phyloP scores from a whole-genome alignment of 2,797 vertebrate species.

The Chelon auratus region DNA sequence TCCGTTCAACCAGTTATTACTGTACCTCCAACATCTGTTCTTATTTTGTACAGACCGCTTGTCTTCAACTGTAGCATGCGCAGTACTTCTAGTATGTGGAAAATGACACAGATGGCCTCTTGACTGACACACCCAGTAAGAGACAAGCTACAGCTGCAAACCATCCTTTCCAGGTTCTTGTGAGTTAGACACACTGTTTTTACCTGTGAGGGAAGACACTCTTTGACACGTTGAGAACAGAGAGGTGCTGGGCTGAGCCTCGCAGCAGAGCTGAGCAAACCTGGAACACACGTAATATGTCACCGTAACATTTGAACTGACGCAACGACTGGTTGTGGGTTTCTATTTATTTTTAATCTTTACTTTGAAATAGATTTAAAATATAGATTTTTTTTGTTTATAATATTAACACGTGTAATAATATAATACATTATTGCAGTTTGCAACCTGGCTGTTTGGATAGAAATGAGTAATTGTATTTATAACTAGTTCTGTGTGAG shows the following conservation, averaged over 20 bases:
- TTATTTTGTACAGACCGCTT: background rate
- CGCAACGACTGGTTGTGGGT: background rate
- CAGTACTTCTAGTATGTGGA: background rate
- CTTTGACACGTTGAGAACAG: slow-evolving; percentile 92
- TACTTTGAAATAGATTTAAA: background rate
- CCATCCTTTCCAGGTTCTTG: background rate
- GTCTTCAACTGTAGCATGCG: background rate
- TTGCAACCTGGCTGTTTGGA: slow-evolving; percentile 1
- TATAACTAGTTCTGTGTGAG: background rate
- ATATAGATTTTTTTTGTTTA: background rate
- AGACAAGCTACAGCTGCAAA: background rate
- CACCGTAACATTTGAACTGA: background rate
- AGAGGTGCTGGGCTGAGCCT: slow-evolving; percentile 91
- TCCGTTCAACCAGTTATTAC: background rate
- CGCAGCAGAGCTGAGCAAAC: slow-evolving; percentile 93
- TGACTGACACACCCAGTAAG: background rate
- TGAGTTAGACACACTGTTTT: background rate
- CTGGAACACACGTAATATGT: slow-evolving; percentile 74
- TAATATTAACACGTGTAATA: too few relatives aligned
- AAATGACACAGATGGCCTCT: background rate
- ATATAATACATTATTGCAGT: background rate
- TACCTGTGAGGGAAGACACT: slow-evolving; percentile 95
- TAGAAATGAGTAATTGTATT: slow-evolving; percentile 10
- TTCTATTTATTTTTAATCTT: background rate
- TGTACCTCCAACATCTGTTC: background rate